Evolutionary conservation across 2,888 invertebrate species (phyloP).

Genomic region (Mesoligia furuncula): DNA sequence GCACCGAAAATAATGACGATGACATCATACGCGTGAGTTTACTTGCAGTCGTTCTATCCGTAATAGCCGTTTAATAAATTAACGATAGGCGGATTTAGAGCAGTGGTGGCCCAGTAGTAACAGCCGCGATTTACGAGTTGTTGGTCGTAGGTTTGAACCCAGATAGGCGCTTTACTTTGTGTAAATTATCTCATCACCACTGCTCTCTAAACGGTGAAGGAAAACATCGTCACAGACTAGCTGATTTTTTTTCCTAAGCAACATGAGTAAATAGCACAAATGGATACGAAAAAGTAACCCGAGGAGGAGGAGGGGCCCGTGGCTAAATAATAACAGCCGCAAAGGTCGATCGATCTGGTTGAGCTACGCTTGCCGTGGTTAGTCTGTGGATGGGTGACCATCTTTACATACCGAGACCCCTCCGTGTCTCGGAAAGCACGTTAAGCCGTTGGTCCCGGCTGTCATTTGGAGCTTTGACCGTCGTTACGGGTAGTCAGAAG

Average conservation of each 20-base stretch:
- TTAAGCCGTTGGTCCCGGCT: no score
- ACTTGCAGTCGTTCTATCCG: conserved; percentile 41
- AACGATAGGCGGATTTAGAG: conserved; percentile 1
- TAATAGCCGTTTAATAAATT: conserved; percentile 16
- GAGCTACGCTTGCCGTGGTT: no score
- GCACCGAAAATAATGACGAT: conserved; percentile 83
- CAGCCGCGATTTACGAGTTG: no score
- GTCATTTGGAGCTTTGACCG: no score
- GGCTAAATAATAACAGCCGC: no score
- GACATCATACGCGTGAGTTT: conserved; percentile 78
- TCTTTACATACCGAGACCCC: no score
- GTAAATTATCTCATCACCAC: not conserved
- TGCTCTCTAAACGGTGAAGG: not conserved
- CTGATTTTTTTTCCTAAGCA: not conserved
- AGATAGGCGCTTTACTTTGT: not conserved
- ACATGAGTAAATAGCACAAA: not conserved
- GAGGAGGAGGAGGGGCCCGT: no score
- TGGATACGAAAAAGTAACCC: not conserved
- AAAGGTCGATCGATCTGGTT: no score
- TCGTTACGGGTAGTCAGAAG: no score
- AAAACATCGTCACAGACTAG: not conserved
- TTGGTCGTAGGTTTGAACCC: not conserved
- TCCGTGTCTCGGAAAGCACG: no score
- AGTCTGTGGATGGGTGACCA: no score
- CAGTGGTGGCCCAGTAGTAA: not conserved